Percentiles rank a stretch among this genome's conserved stretches.
Evolutionary conservation across 37 sponge, comb jelly and placozoan species (phyloP).

Genomic region (Oopsacas minuta): DNA sequence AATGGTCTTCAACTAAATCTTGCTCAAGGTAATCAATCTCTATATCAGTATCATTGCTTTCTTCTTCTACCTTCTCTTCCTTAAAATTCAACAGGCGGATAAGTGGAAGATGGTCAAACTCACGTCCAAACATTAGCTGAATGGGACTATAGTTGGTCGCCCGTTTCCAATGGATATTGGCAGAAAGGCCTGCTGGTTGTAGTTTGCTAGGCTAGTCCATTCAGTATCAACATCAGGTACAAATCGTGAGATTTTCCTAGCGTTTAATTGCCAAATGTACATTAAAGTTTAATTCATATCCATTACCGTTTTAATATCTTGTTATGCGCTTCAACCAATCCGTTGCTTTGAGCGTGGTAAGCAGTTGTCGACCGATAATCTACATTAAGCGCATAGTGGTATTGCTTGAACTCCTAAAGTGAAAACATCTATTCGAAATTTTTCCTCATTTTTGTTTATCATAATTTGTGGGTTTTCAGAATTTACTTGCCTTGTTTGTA

Average conservation of each 20-base stretch:
- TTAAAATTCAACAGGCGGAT: not conserved
- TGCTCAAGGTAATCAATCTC: not conserved
- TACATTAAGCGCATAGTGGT: no score
- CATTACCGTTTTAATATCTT: not conserved
- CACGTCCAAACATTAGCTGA: slow-evolving; percentile 6
- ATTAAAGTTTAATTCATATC: not conserved
- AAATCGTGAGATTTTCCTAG: not conserved
- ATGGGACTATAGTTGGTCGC: slow-evolving; percentile 2
- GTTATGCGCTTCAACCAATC: slow-evolving; percentile 16
- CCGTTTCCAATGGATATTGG: slow-evolving; percentile 10
- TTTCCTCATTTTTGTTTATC: no score
- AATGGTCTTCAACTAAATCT: not conserved
- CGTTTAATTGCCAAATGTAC: not conserved
- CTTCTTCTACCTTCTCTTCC: not conserved
- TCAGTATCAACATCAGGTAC: not conserved
- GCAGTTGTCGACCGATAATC: slow-evolving; percentile 11
- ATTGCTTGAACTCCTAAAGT: no score
- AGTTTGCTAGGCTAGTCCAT: not conserved
- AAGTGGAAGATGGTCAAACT: slow-evolving; percentile 7
- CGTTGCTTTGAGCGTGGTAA: not conserved
- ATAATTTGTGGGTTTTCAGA: no score
- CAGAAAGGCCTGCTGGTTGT: not conserved
- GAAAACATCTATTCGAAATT: no score
- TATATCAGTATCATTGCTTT: not conserved
- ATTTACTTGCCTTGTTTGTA: no score